A percentile compares a stretch with the other conserved stretches of the same genome.
phyloP scores from a whole-genome alignment of 2,113 vertebrate species.

The Willisornis vidua region DNA sequence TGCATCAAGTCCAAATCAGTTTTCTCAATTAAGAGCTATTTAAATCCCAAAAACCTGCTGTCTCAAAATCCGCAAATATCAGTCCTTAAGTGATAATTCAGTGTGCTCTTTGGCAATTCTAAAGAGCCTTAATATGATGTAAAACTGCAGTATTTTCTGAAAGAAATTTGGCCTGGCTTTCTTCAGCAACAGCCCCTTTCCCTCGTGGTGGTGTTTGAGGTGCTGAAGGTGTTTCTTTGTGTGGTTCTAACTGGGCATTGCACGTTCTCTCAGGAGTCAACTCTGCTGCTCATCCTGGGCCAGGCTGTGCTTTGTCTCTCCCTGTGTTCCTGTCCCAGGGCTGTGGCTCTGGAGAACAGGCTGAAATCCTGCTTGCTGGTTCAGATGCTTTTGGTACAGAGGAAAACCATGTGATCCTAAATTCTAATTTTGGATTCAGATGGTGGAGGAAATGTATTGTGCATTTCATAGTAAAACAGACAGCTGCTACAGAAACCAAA shows the following conservation, averaged over 20 bases:
- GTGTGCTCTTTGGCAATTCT: background rate
- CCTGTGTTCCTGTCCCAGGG: background rate
- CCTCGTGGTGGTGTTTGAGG: background rate
- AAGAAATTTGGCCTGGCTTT: background rate
- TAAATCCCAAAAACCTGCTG: background rate
- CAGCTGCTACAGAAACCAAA: background rate
- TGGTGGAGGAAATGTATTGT: background rate
- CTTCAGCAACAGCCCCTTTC: background rate
- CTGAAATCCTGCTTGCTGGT: background rate
- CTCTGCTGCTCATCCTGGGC: background rate
- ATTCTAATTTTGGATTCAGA: background rate
- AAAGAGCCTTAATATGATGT: background rate
- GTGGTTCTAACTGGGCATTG: background rate
- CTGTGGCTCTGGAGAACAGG: background rate
- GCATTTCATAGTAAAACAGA: background rate
- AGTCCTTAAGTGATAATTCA: background rate
- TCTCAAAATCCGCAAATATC: background rate
- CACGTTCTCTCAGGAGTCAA: fast-evolving
- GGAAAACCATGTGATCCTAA: background rate
- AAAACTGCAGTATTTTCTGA: background rate
- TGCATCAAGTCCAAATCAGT: background rate
- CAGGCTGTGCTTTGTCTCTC: background rate
- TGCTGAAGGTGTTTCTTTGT: background rate
- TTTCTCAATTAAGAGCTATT: background rate
- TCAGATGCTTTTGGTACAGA: background rate